phyloP scores from a whole-genome alignment of 2,888 invertebrate genomes.

The Agelastica alni region DNA sequence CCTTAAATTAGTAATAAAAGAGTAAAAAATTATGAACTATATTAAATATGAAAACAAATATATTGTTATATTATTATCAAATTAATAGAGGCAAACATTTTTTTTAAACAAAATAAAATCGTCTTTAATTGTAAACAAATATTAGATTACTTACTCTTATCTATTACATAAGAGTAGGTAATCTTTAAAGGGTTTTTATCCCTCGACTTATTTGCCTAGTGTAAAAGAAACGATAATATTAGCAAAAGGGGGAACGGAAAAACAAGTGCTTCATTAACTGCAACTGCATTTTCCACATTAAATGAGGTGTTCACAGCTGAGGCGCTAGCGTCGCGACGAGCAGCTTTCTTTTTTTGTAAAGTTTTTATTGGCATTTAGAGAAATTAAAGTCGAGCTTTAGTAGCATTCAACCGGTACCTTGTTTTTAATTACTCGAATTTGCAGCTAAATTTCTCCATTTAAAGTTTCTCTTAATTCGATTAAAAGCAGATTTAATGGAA shows the following conservation, averaged over 20 bases:
- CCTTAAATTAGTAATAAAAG: no score
- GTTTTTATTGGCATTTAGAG: constrained; percentile 23
- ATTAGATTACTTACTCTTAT: no score
- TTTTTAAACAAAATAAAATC: no score
- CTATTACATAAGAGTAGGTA: no score
- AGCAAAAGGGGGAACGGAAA: neutral
- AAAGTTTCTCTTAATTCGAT: neutral
- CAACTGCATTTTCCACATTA: constrained; percentile 6
- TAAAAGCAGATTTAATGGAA: neutral
- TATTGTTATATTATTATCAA: no score
- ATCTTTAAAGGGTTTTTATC: no score
- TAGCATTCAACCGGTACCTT: constrained; percentile 7
- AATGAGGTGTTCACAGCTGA: neutral
- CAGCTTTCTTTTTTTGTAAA: constrained; percentile 1
- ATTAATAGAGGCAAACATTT: no score
- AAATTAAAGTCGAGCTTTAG: constrained; percentile 17
- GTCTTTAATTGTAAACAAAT: no score
- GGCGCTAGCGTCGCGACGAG: constrained; percentile 3
- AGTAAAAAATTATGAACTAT: no score
- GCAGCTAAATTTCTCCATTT: neutral
- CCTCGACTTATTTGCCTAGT: neutral
- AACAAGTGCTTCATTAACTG: constrained; percentile 8
- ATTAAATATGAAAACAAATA: no score
- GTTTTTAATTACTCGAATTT: constrained; percentile 9
- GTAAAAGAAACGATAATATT: constrained; percentile 1